These are phyloP conservation scores for Catocala fraxini DNA, from an alignment of 2,888 invertebrate genomes.

Conservation along the genomic window DNA sequence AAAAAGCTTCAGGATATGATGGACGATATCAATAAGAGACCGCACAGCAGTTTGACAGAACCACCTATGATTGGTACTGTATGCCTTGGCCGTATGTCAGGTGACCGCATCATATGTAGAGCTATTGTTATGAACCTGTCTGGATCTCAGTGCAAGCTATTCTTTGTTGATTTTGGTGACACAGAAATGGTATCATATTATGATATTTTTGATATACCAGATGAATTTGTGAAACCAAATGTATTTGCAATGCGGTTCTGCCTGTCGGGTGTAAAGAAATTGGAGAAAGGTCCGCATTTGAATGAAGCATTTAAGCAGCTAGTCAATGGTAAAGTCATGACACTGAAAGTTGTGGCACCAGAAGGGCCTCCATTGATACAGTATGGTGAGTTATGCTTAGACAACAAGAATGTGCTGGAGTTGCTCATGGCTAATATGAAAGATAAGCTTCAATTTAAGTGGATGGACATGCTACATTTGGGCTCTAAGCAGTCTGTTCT, in stretches of 20 bases:
- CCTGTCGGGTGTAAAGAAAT: slow-evolving; percentile 90
- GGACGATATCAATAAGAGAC: slow-evolving; percentile 90
- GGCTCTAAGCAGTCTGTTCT: slow-evolving; percentile 82
- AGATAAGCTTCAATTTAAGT: slow-evolving; percentile 76
- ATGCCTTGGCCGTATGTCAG: slow-evolving; percentile 91
- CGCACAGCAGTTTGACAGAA: slow-evolving; percentile 88
- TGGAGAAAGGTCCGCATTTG: slow-evolving; percentile 87
- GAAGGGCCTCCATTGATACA: slow-evolving; percentile 92
- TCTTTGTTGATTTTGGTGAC: slow-evolving; percentile 94
- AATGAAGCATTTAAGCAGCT: slow-evolving; percentile 91
- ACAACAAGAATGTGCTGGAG: slow-evolving; percentile 88
- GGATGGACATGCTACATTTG: slow-evolving; percentile 71
- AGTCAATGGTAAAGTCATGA: slow-evolving; percentile 89
- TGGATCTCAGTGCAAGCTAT: slow-evolving; percentile 91
- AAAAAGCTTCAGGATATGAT: slow-evolving; percentile 90
- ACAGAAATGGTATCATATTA: slow-evolving; percentile 91
- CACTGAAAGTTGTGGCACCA: slow-evolving; percentile 89
- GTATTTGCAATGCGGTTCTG: slow-evolving; percentile 93
- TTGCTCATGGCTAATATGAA: slow-evolving; percentile 80
- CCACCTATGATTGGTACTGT: slow-evolving; percentile 92
- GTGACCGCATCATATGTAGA: slow-evolving; percentile 90
- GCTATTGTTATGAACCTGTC: slow-evolving; percentile 92
- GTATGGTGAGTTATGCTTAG: slow-evolving; percentile 91
- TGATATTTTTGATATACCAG: slow-evolving; percentile 92
- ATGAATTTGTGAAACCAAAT: slow-evolving; percentile 90